phyloP scores from a whole-genome alignment of 2,113 vertebrate species.

The Festucalex cinctus region DNA sequence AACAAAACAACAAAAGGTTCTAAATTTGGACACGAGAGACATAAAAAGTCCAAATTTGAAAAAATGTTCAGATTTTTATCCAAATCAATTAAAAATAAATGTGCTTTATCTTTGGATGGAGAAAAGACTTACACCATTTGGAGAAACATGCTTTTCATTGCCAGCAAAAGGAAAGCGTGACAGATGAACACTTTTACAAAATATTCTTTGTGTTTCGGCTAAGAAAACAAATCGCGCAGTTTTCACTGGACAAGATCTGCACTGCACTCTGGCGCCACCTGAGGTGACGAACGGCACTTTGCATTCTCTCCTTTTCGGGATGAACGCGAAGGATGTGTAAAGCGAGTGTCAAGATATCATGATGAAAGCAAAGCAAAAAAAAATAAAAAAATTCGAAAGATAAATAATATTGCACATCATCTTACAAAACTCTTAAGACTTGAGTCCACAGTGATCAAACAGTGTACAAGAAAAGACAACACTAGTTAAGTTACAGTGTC shows the following conservation, averaged over 20 bases:
- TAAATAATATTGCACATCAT: constrained; percentile 73
- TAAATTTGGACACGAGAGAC: not conserved
- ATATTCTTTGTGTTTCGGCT: not conserved
- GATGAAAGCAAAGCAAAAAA: constrained; percentile 18
- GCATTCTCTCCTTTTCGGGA: constrained; percentile 28
- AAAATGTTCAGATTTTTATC: not conserved
- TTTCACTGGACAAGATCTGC: constrained; percentile 27
- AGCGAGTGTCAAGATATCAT: constrained; percentile 18
- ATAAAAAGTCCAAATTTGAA: not conserved
- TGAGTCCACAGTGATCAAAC: constrained; percentile 70
- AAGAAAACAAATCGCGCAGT: not conserved
- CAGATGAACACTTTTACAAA: not conserved
- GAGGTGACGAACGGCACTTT: constrained; percentile 49
- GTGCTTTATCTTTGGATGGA: not conserved
- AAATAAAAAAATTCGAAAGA: no score
- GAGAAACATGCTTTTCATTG: not conserved
- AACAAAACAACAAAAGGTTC: not conserved
- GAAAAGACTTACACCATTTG: not conserved
- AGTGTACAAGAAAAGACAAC: constrained; percentile 68
- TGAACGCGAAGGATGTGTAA: not conserved
- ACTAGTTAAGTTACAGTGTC: constrained; percentile 64
- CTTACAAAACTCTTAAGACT: constrained; percentile 65
- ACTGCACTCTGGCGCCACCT: constrained; percentile 56
- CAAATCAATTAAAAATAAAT: not conserved
- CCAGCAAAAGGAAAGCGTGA: not conserved